These are phyloP conservation scores for Gastrophysa polygoni DNA, from an alignment of 2,888 invertebrate species.

Conservation along the genomic window DNA sequence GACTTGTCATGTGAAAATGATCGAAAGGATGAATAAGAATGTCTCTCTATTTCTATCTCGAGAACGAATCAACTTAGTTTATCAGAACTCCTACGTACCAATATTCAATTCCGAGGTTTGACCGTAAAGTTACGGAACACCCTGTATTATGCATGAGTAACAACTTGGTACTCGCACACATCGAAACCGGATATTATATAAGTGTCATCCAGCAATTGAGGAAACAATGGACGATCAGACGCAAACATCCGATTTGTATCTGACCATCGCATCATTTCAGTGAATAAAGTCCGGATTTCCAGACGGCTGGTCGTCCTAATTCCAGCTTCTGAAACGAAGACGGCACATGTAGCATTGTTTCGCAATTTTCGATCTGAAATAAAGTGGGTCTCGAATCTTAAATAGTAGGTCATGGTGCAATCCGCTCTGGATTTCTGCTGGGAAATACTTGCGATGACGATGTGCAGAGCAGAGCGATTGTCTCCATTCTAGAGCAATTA, in stretches of 20 bases:
- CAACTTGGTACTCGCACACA: no score
- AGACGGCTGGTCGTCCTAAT: slow-evolving; percentile 46
- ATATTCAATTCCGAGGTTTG: no score
- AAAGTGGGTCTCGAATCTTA: slow-evolving; percentile 28
- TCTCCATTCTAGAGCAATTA: slow-evolving; percentile 22
- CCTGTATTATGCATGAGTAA: no score
- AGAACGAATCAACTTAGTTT: no score
- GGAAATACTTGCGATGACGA: slow-evolving; percentile 22
- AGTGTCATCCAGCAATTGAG: slow-evolving; percentile 29
- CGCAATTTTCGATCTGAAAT: slow-evolving; percentile 29
- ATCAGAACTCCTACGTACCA: no score
- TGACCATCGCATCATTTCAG: slow-evolving; percentile 29
- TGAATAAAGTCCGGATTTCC: slow-evolving; percentile 42
- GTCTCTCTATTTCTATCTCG: no score
- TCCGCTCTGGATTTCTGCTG: slow-evolving; percentile 31
- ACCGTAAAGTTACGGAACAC: no score
- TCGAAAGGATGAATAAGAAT: no score
- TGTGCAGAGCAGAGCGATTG: slow-evolving; percentile 13
- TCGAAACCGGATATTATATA: slow-evolving; percentile 29
- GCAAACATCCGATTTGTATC: slow-evolving; percentile 29
- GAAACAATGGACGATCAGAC: slow-evolving; percentile 29
- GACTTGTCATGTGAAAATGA: no score
- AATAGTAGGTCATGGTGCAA: slow-evolving; percentile 29
- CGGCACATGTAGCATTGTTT: slow-evolving; percentile 34
- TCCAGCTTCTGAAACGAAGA: slow-evolving; percentile 38